Base-by-base conservation (phyloP, 2,113 vertebrate genomes). In the Empidonax traillii region DNA sequence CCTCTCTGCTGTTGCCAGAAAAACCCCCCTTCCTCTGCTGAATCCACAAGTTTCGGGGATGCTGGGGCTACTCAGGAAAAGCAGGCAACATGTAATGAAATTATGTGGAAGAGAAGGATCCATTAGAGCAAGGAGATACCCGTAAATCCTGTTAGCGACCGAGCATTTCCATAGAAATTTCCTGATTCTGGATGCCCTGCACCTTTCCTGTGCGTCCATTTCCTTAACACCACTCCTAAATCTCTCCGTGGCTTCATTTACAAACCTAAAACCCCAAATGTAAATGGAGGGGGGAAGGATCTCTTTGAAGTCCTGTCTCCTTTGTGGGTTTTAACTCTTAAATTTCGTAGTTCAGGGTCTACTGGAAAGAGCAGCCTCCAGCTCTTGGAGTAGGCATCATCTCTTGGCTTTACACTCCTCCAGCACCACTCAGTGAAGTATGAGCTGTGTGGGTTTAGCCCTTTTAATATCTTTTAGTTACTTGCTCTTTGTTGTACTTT, bases 31-130 rank as follows among this genome's bases (percentile, higher is more conserved):
- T 76, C 51, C 63, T 96, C 46, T 0, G 0, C 35, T 33, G 85
- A 93, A 81, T 81, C 85, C 8, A 1, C 35, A 79, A 62, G 52
- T 74, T 85, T 85, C 5, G 2, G 21, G 55, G 39, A 28, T 76
- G 59, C 43, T 85, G 58, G 46, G 59, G 41, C 51, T 39, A 17
- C 63, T 35, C 72, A 25, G 82, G 76, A 67, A 83, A 83, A 89
- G 69, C 67, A 80, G 74, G 74, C 46, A 80, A 85, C 18, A 4
- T 39, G 61, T 94, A 94, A 95, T 90, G 79, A 68, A 90, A 93
- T 96, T 88, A 94, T 8, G 37, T 93, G 88, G 88, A 85, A 95
- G 72, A 93, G 66, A 56, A 90, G 43, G 85, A 59, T 90, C 77
- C 77, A 93, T 94, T 84, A 77, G 28, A 56, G 65, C 72, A 19